phyloP scores from a whole-genome alignment of 2,113 vertebrate genomes.

The Poecile atricapillus region DNA sequence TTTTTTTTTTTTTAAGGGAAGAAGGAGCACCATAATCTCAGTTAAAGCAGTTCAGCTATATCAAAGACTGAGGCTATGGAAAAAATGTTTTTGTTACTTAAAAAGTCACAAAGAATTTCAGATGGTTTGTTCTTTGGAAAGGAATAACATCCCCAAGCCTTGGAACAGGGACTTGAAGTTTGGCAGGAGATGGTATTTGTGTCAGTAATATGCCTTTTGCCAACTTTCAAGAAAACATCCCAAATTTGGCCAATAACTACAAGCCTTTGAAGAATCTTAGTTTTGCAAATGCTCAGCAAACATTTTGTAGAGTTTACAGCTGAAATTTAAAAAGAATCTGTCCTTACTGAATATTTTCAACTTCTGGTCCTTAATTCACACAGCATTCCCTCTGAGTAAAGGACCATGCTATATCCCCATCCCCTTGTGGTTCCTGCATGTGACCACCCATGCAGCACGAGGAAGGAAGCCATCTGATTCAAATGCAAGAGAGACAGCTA shows the following conservation, averaged over 20 bases:
- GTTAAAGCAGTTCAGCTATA: not conserved
- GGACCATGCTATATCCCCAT: not conserved
- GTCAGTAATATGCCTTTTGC: constrained; percentile 4
- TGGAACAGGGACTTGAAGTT: constrained; percentile 14
- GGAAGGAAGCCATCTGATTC: not conserved
- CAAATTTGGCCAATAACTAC: constrained; percentile 45
- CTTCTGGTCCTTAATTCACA: not conserved
- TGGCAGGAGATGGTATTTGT: constrained; percentile 45
- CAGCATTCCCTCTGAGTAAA: not conserved
- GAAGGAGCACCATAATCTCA: not conserved
- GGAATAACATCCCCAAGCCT: not conserved
- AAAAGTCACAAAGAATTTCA: constrained; percentile 1
- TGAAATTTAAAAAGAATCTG: not conserved
- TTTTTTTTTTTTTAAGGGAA: not conserved
- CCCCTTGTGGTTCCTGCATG: not conserved
- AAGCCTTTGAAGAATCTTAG: constrained; percentile 27
- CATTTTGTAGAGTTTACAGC: not conserved
- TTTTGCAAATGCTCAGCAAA: not conserved
- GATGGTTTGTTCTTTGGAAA: constrained; percentile 24
- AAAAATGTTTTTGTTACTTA: constrained; percentile 39
- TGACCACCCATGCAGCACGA: not conserved
- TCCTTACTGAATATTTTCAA: not conserved
- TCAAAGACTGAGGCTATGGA: constrained; percentile 10
- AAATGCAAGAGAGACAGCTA: not conserved
- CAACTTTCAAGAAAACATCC: constrained; percentile 55